Base-by-base conservation (phyloP, 2,888 invertebrate genomes). In the Microplitis manilae region DNA sequence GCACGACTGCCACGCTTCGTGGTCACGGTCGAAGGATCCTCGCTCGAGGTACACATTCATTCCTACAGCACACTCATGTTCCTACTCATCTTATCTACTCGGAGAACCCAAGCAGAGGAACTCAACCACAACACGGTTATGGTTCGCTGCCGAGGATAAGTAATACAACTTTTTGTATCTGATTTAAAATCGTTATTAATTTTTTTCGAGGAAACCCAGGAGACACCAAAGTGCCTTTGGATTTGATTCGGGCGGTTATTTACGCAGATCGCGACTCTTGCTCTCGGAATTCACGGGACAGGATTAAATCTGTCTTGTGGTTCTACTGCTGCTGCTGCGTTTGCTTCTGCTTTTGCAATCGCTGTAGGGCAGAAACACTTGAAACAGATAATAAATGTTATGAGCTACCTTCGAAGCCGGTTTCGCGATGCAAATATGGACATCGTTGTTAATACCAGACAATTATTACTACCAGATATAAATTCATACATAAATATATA, bases 101-200 rank as follows among this genome's bases (percentile, higher is more conserved):
- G 30, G 30, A 30, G 30, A 30, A 50, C 59, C 30, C 60, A 13
- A 13, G 38, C 40, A 39, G 64, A 67, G 20, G 59, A 30, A 76
- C 67, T 64, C 81, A 78, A 83, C 82, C 79, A 80, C 78, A 77
- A 77, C 79, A 83, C 80, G 82, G 87, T 87, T 83, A 88, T 85
- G 88, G 87, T 87, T 87, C 87, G 87, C 83, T 86, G 86, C 83
- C 78, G 50, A 30, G 73, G 50, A 75, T 77, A 77, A 79, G 76
- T 76, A 75, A 61, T 30, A 81, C 78, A 79, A 82, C 79, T 77
- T 76, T 81, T 76, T 77, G 71, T 73, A 76, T 73, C 75, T 80
- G 71, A 64, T 73, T 64, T 68, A 61, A 6, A 39, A 68, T 62
- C 17, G 15, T 40, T 8, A 60, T 65, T 41, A 7, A 7, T n/a